phyloP scores from a whole-genome alignment of 2,113 vertebrate species.

The Myotis davidii region DNA sequence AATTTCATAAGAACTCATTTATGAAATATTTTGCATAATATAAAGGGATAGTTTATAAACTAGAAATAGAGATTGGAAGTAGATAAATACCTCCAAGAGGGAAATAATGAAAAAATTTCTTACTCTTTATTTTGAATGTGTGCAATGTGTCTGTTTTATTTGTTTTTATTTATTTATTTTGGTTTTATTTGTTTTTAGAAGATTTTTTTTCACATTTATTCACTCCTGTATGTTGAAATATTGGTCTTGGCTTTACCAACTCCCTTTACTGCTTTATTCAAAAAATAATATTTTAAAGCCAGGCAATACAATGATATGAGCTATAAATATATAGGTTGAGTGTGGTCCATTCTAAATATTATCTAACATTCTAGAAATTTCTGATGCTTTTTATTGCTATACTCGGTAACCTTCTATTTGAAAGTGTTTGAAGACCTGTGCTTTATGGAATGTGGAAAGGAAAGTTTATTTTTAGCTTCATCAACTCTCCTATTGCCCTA shows the following conservation, averaged over 20 bases:
- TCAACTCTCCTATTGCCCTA: background rate
- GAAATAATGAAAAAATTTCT: background rate
- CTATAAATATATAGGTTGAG: background rate
- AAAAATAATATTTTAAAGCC: background rate
- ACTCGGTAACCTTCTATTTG: background rate
- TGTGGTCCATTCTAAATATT: background rate
- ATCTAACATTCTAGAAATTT: background rate
- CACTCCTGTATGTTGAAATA: background rate
- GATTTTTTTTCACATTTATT: background rate
- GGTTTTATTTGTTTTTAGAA: background rate
- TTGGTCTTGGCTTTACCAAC: background rate
- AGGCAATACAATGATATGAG: background rate
- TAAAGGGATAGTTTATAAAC: background rate
- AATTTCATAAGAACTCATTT: slow-evolving; percentile 25
- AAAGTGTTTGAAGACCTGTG: background rate
- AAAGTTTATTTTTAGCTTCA: background rate
- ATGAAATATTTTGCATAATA: background rate
- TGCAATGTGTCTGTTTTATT: background rate
- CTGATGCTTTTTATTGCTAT: background rate
- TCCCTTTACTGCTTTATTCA: background rate
- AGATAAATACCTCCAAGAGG: background rate
- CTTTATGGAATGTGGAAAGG: background rate
- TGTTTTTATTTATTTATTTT: background rate
- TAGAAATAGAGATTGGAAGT: background rate
- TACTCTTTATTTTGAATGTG: background rate